A percentile compares a stretch with the other conserved stretches of the same genome.
Conservation (phyloP, 2,888 invertebrate genomes). For the Aleiodes alternator region DNA sequence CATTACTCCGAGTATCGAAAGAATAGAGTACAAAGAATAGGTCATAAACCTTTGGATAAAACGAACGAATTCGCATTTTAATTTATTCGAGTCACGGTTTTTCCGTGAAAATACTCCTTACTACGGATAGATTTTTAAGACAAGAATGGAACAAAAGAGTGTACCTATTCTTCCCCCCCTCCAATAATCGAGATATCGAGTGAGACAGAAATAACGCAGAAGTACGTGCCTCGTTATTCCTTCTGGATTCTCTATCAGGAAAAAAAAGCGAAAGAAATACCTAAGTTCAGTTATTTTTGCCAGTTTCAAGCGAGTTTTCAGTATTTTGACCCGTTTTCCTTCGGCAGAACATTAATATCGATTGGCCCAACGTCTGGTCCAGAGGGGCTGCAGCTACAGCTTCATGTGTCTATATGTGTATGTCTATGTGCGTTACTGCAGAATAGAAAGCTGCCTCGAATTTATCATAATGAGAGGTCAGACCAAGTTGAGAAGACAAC, state of each 20-base stretch:
- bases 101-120: not conserved
- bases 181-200: not conserved
- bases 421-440: not conserved
- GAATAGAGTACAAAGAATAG: conserved; percentile 26
- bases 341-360: conserved; percentile 31
- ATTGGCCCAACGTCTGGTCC: conserved; percentile 20
- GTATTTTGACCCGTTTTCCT: not conserved
- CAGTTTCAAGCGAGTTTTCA: too few species aligned
- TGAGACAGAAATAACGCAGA: conserved; percentile 29
- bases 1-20: not conserved
- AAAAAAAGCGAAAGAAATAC: not conserved
- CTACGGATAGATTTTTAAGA: not conserved
- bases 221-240: conserved; percentile 45
- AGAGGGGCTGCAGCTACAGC: not conserved
- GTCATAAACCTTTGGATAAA: conserved; percentile 27
- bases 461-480: too few species aligned
- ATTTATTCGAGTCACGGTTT: conserved; percentile 46
- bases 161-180: not conserved
- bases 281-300: not conserved
- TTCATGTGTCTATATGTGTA: not conserved
- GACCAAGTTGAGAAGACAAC: too few species aligned
- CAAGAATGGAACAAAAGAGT: conserved; percentile 17
- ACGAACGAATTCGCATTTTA: conserved; percentile 37
- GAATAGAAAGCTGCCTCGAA: not conserved
- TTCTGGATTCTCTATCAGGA: conserved; percentile 6